Percentiles rank a stretch among this genome's conserved stretches.
Evolutionary conservation across 2,888 invertebrate genomes (phyloP).

Genomic region (Trissolcus brochymenae): DNA sequence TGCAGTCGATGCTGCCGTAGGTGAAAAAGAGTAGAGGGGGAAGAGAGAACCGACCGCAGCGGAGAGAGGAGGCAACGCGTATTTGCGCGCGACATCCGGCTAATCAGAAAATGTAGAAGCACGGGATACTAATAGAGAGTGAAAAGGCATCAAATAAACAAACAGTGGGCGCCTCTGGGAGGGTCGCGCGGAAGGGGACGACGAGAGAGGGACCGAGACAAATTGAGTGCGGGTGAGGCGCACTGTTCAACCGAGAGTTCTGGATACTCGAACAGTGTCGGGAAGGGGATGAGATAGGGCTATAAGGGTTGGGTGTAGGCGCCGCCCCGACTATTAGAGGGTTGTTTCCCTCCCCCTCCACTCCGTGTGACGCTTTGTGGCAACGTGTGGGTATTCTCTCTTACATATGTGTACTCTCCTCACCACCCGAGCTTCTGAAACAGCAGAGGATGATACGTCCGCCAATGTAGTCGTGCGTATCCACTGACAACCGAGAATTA

Average conservation of each 20-base stretch:
- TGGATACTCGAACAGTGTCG: conserved; percentile 62
- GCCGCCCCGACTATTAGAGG: conserved; percentile 76
- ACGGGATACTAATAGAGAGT: conserved; percentile 76
- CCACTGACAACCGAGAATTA: too few species aligned
- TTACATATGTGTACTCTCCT: conserved; percentile 51
- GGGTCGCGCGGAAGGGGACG: conserved; percentile 46
- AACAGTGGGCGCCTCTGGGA: conserved; percentile 66
- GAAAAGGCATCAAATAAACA: conserved; percentile 77
- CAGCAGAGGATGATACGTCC: neutral
- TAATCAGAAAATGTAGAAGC: conserved; percentile 73
- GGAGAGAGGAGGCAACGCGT: conserved; percentile 49
- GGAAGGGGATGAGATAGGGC: conserved; percentile 73
- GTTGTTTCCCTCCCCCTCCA: conserved; percentile 70
- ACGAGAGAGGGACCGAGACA: conserved; percentile 52
- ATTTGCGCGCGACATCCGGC: conserved; percentile 59
- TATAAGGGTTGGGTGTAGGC: conserved; percentile 76
- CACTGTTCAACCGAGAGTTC: conserved; percentile 60
- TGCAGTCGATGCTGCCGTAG: conserved; percentile 53
- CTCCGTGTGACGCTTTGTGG: conserved; percentile 55
- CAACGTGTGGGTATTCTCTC: conserved; percentile 52
- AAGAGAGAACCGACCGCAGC: neutral
- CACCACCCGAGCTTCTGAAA: conserved; percentile 37
- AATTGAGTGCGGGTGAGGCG: conserved; percentile 55
- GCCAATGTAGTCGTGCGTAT: neutral
- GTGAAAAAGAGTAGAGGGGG: conserved; percentile 51